These are phyloP conservation scores for Xylophagus ater DNA, from an alignment of 2,888 invertebrate genomes.

Conservation along the genomic window DNA sequence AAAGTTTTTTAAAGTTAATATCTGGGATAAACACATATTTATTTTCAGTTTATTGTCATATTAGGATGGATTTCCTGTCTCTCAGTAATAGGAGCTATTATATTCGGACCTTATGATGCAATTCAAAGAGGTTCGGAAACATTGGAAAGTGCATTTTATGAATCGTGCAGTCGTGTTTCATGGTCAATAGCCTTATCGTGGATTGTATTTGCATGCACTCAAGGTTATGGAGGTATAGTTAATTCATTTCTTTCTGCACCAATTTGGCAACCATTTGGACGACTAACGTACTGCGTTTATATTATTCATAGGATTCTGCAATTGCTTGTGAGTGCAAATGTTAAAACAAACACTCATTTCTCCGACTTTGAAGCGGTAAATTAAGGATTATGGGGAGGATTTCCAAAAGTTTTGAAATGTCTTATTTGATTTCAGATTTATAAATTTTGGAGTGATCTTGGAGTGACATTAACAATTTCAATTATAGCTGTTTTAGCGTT, in stretches of 20 bases:
- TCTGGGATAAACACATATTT: not conserved
- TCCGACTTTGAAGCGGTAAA: conserved; percentile 16
- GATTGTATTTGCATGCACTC: conserved; percentile 21
- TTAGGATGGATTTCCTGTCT: conserved; percentile 17
- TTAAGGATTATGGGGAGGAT: not conserved
- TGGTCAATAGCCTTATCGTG: conserved; percentile 19
- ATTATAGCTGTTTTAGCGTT: conserved; percentile 16
- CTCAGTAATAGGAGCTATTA: conserved; percentile 8
- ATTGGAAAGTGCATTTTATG: conserved; percentile 17
- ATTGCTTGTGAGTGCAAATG: conserved; percentile 10
- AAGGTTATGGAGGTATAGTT: conserved; percentile 19
- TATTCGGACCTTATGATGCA: conserved; percentile 16
- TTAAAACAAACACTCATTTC: conserved; percentile 13
- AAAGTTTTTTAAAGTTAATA: not conserved
- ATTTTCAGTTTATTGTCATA: conserved; percentile 2
- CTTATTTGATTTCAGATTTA: conserved; percentile 13
- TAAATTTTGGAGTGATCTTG: conserved; percentile 17
- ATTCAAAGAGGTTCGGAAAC: not conserved
- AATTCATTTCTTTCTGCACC: conserved; percentile 18
- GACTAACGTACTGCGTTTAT: conserved; percentile 19
- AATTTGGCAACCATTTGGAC: conserved; percentile 20
- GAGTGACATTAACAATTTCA: conserved; percentile 14
- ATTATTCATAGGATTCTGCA: conserved; percentile 19
- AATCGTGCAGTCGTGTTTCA: conserved; percentile 15
- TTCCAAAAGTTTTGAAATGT: not conserved